These are phyloP conservation scores for Virgularia gustaviana DNA, from an alignment of 92 coral and sea anemone genomes.

Conservation along the genomic window DNA sequence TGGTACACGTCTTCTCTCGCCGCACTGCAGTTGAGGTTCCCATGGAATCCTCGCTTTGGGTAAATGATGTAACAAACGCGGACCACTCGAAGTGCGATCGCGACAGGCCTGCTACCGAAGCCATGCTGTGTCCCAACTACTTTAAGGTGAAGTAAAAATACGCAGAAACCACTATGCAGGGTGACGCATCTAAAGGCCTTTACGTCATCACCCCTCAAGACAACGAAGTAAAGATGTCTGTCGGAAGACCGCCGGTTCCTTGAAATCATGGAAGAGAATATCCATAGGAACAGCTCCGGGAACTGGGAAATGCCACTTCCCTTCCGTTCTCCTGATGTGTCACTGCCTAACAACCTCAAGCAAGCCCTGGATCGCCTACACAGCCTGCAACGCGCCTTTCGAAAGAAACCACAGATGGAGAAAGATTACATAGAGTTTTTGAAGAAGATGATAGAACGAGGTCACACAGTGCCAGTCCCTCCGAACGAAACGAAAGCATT, in stretches of 20 bases:
- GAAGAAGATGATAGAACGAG: no score
- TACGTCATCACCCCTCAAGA: constrained; percentile 7
- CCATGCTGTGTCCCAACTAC: constrained; percentile 40
- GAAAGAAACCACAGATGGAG: no score
- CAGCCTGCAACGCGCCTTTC: constrained; percentile 22
- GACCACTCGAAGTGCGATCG: neutral
- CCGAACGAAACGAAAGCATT: neutral
- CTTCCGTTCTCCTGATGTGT: constrained; percentile 1
- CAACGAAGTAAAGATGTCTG: neutral
- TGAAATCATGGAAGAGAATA: no score
- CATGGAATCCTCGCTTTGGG: neutral
- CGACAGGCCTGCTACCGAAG: neutral
- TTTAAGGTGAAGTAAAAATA: constrained; percentile 28
- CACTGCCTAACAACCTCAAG: no score
- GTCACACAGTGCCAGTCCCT: constrained; percentile 36
- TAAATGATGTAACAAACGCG: neutral
- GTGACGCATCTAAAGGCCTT: no score
- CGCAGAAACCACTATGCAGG: neutral
- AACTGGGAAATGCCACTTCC: constrained; percentile 23
- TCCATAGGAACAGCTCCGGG: neutral
- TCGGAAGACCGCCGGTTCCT: constrained; percentile 17
- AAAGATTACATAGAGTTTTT: no score
- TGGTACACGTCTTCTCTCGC: constrained; percentile 43
- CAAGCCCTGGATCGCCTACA: constrained; percentile 33
- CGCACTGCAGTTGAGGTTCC: constrained; percentile 13